Evolutionary conservation across 2,888 invertebrate genomes (phyloP).

Genomic region (Tenthredo notha): DNA sequence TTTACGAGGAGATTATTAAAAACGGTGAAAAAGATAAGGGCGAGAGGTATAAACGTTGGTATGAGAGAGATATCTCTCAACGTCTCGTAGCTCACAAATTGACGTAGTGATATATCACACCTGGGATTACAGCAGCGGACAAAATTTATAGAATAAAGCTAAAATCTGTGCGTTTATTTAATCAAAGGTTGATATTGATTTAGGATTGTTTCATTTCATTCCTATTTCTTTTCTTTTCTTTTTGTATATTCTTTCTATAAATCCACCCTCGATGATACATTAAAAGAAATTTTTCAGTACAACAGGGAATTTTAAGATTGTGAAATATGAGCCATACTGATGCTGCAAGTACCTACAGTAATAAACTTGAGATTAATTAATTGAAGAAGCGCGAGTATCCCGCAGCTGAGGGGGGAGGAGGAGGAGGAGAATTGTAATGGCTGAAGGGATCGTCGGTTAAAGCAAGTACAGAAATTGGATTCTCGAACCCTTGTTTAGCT

Average conservation of each 20-base stretch:
- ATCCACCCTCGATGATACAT: not conserved
- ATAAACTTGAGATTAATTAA: conserved; percentile 41
- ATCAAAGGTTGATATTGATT: not conserved
- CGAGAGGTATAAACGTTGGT: conserved; percentile 54
- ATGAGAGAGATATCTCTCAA: conserved; percentile 17
- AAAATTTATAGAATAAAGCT: not conserved
- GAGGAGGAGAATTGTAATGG: not conserved
- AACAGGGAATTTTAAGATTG: not conserved
- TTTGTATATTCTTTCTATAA: not conserved
- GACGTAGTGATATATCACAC: not conserved
- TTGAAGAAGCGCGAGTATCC: not conserved
- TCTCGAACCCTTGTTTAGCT: not conserved
- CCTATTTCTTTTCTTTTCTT: not conserved
- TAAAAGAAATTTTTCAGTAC: not conserved
- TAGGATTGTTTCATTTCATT: not conserved
- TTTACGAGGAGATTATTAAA: conserved; percentile 44
- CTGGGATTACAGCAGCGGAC: not conserved
- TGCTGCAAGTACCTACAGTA: not conserved
- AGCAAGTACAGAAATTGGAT: conserved; percentile 30
- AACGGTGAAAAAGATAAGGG: conserved; percentile 28
- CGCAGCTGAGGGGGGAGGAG: not conserved
- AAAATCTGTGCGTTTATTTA: not conserved
- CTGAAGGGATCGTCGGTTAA: not conserved
- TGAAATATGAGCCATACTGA: not conserved
- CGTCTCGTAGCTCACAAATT: conserved; percentile 10